Evolutionary conservation across 1,140 invertebrate genomes (phyloP).

Genomic region (Teleogryllus occipitalis): DNA sequence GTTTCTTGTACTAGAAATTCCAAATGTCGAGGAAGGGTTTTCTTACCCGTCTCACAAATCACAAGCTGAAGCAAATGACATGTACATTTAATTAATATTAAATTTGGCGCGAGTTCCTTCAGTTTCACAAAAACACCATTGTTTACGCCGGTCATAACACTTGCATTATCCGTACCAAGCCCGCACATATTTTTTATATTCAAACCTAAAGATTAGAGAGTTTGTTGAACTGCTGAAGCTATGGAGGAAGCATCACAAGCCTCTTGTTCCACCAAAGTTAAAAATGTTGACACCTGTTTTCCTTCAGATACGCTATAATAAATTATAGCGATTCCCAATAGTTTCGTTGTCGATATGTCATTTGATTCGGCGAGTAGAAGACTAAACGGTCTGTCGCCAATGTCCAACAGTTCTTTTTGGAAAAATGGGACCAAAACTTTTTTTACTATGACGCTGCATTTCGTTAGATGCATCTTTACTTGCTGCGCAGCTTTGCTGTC

Average conservation of each 20-base stretch:
- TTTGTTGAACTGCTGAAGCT: slow-evolving; percentile 17
- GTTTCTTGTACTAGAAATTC: slow-evolving; percentile 36
- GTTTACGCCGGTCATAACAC: slow-evolving; percentile 34
- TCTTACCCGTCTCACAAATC: slow-evolving; percentile 26
- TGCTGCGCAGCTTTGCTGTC: too few relatives aligned
- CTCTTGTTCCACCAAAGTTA: slow-evolving; percentile 26
- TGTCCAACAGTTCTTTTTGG: too few relatives aligned
- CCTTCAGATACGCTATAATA: slow-evolving; percentile 25
- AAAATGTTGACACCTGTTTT: slow-evolving; percentile 29
- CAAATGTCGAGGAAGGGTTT: slow-evolving; percentile 31
- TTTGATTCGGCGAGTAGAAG: slow-evolving; percentile 37
- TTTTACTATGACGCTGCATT: too few relatives aligned
- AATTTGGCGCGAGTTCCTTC: slow-evolving; percentile 22
- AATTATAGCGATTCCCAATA: slow-evolving; percentile 32
- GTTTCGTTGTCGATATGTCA: slow-evolving; percentile 32
- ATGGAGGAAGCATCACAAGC: slow-evolving; percentile 22
- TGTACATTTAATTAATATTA: slow-evolving; percentile 27
- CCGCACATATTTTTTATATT: slow-evolving; percentile 30
- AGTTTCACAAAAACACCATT: slow-evolving; percentile 31
- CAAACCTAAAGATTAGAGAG: slow-evolving; percentile 17
- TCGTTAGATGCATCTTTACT: too few relatives aligned
- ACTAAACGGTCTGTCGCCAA: slow-evolving; percentile 32
- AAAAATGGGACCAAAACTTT: too few relatives aligned
- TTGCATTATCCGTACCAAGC: slow-evolving; percentile 35
- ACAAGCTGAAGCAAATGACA: slow-evolving; percentile 33